Conservation (phyloP, 1,140 invertebrate genomes). For the Drosophila chauvacae region DNA sequence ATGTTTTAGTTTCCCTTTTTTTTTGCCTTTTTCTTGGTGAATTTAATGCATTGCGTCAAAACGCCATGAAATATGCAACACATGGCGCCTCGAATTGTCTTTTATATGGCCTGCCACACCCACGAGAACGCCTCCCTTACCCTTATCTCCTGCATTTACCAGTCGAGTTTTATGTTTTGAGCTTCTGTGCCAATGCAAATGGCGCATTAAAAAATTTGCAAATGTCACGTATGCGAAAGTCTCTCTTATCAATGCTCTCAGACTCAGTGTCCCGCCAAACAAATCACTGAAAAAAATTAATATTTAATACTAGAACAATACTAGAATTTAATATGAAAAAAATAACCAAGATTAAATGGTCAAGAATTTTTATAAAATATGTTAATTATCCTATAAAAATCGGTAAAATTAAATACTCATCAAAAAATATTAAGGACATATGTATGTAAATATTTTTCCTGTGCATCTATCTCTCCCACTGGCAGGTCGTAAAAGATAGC, state of each 20-base stretch:
- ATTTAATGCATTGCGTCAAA: slow-evolving; percentile 68
- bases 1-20: slow-evolving; percentile 48
- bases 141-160: slow-evolving; percentile 40
- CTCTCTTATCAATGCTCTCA: slow-evolving; percentile 47
- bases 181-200: slow-evolving; percentile 70
- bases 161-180: slow-evolving; percentile 50
- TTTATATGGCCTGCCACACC: slow-evolving; percentile 55
- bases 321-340: too few relatives aligned
- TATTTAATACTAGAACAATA: not conserved
- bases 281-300: not conserved
- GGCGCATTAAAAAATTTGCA: slow-evolving; percentile 79
- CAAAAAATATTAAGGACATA: not conserved
- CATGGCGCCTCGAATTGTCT: slow-evolving; percentile 74
- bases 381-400: not conserved
- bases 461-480: slow-evolving; percentile 50
- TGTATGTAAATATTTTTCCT: not conserved
- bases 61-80: slow-evolving; percentile 81
- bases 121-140: slow-evolving; percentile 5
- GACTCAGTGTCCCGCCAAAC: not conserved
- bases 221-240: slow-evolving; percentile 59
- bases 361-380: not conserved
- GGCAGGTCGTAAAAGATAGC: slow-evolving; percentile 69
- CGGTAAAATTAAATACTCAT: too few relatives aligned
- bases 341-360: not conserved
- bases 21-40: slow-evolving; percentile 21